These are phyloP conservation scores for Semotilus atromaculatus DNA, from an alignment of 2,797 vertebrate genomes.

Conservation along the genomic window DNA sequence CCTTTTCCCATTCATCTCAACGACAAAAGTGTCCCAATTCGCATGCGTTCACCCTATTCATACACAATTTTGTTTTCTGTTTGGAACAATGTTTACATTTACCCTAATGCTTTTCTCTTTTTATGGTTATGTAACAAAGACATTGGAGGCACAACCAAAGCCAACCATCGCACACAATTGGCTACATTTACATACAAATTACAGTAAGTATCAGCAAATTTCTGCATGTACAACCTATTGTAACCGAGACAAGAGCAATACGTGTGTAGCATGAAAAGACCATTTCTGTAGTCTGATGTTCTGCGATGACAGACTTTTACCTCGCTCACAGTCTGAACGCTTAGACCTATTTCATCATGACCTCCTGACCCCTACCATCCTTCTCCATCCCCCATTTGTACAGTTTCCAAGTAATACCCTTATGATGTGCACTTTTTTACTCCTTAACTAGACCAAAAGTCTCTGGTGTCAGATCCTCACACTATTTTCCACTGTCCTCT, in stretches of 20 bases:
- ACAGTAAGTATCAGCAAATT: not conserved
- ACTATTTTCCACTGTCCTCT: constrained; percentile 31
- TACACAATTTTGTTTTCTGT: not conserved
- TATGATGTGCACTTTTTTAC: constrained; percentile 29
- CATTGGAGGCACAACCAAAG: not conserved
- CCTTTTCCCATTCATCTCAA: not conserved
- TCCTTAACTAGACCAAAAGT: constrained; percentile 44
- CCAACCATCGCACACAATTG: not conserved
- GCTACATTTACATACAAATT: not conserved
- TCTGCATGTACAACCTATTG: not conserved
- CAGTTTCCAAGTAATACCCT: not conserved
- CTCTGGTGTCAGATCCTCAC: constrained; percentile 33
- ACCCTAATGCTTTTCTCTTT: not conserved
- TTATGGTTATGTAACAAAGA: not conserved
- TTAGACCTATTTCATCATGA: constrained; percentile 25
- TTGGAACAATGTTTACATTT: not conserved
- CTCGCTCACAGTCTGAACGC: constrained; percentile 25
- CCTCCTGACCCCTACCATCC: constrained; percentile 17
- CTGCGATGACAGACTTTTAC: constrained; percentile 6
- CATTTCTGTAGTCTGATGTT: not conserved
- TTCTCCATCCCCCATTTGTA: constrained; percentile 5
- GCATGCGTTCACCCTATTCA: not conserved
- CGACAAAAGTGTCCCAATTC: not conserved
- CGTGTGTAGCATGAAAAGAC: not conserved
- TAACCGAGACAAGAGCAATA: not conserved